Evolutionary conservation across 2,797 vertebrate species (phyloP).

Genomic region (Pseudochaenichthys georgianus): DNA sequence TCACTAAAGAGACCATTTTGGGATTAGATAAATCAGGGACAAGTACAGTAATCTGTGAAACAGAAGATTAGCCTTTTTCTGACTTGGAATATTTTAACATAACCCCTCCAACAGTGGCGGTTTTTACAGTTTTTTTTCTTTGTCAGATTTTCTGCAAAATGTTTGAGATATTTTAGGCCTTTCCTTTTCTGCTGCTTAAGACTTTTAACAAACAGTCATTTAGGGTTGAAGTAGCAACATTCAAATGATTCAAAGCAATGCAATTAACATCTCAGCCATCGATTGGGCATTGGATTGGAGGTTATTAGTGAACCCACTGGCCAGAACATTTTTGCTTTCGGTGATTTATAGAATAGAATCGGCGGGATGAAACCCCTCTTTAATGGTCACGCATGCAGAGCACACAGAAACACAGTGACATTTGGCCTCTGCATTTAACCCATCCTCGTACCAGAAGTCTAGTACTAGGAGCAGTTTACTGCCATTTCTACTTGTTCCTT

Average conservation of each 20-base stretch:
- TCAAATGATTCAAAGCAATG: background rate
- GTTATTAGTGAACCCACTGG: no score
- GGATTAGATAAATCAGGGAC: constrained; percentile 58
- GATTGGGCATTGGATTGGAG: background rate
- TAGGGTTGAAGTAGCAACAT: background rate
- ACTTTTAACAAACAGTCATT: background rate
- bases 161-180: constrained; percentile 3
- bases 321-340: background rate
- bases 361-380: no score
- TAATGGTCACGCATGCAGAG: no score
- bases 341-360: no score
- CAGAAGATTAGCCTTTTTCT: constrained; percentile 37
- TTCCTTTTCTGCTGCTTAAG: background rate
- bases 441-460: no score
- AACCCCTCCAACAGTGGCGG: constrained; percentile 6
- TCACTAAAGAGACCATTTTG: constrained; percentile 45
- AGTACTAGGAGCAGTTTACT: background rate
- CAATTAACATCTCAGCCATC: background rate
- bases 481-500: background rate
- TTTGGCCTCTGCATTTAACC: no score
- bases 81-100: constrained; percentile 25
- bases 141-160: background rate
- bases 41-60: constrained; percentile 41
- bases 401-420: no score
- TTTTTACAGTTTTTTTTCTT: background rate